Evolutionary conservation across 1,140 invertebrate species (phyloP).

Genomic region (Drosophila oshimai): DNA sequence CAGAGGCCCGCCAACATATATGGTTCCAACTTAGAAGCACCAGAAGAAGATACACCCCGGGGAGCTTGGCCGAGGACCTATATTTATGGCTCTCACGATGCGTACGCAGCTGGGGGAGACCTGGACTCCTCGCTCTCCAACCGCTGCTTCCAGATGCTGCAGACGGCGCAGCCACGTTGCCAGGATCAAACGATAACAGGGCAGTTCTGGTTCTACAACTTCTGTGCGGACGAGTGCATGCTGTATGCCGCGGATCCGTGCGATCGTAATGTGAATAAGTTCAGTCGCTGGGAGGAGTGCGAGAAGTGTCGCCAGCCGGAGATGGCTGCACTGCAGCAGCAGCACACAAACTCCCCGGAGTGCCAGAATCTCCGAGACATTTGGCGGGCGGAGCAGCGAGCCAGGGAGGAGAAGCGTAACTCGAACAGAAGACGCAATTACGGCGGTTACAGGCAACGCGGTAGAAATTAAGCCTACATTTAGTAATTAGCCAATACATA

Average conservation of each 20-base stretch:
- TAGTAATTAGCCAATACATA: background rate
- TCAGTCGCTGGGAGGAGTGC: constrained; percentile 54
- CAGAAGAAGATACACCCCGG: background rate
- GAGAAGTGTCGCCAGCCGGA: constrained; percentile 47
- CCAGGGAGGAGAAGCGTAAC: constrained; percentile 14
- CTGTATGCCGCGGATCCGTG: constrained; percentile 61
- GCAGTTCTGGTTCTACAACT: constrained; percentile 78
- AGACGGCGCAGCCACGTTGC: constrained; percentile 32
- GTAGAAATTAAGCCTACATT: constrained; percentile 5
- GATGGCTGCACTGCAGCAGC: constrained; percentile 16
- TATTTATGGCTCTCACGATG: background rate
- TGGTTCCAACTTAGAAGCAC: background rate
- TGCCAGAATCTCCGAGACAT: constrained; percentile 27
- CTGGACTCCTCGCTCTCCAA: constrained; percentile 20
- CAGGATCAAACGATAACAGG: constrained; percentile 42
- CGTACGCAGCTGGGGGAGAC: background rate
- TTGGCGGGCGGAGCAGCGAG: constrained; percentile 16
- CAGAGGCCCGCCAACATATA: background rate
- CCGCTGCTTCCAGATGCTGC: constrained; percentile 55
- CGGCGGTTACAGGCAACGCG: background rate
- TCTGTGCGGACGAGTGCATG: constrained; percentile 68
- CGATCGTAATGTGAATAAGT: constrained; percentile 71
- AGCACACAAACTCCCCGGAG: constrained; percentile 15
- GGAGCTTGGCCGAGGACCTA: background rate
- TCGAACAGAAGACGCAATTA: constrained; percentile 13